Percentiles rank a stretch among this genome's conserved stretches.
Evolutionary conservation across 2,797 vertebrate genomes (phyloP).

Genomic region (Galagoides demidoff): DNA sequence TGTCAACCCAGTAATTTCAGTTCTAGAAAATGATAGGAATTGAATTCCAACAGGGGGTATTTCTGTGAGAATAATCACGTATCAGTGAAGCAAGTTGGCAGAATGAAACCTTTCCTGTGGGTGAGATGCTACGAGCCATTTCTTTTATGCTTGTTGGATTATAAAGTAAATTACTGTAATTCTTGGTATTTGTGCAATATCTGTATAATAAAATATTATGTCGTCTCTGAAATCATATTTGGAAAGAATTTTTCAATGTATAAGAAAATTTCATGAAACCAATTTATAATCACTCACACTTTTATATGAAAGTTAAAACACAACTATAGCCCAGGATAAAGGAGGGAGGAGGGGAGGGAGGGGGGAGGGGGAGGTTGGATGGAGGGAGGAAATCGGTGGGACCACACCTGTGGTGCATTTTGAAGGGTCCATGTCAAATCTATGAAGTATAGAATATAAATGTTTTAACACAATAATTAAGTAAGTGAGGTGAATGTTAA

Average conservation of each 20-base stretch:
- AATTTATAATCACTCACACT: no score
- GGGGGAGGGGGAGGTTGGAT: no score
- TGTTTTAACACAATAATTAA: no score
- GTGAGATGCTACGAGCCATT: fast-evolving
- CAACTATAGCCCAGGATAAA: no score
- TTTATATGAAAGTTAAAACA: no score
- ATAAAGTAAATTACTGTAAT: neutral
- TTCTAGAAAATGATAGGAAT: neutral
- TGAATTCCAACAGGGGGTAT: neutral
- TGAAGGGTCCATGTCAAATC: no score
- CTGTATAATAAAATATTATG: neutral
- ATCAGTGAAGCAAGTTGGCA: neutral
- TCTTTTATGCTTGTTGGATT: neutral
- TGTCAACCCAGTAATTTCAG: neutral
- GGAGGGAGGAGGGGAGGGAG: no score
- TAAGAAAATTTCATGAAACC: neutral
- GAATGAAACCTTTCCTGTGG: neutral
- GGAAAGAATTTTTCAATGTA: neutral
- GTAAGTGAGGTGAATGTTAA: no score
- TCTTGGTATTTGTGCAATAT: neutral
- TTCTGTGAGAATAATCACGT: fast-evolving
- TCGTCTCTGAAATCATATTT: neutral
- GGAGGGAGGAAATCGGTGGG: no score
- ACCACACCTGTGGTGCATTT: no score
- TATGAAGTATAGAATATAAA: no score